Base-by-base conservation (phyloP, 1,140 invertebrate genomes). In the Drosophila trapezifrons region DNA sequence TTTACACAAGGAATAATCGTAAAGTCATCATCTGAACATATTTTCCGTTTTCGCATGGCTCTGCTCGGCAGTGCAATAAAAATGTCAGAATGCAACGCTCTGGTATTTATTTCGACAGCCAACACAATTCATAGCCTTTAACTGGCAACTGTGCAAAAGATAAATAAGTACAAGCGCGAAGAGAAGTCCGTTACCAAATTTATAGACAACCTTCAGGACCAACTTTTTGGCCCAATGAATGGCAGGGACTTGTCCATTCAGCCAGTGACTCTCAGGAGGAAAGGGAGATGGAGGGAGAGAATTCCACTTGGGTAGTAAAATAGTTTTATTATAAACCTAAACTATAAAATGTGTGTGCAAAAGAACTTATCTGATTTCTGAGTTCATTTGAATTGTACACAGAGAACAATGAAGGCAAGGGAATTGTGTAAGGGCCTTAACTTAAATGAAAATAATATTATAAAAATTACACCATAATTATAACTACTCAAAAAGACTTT, bases 121-220 rank as follows among this genome's bases (percentile, higher is more conserved):
- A 47, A 25, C 43, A 55, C 67, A 70, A 71, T 71, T 71, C 65
- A 71, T 71, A 45, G 67, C 66, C 56, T 40, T 71, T 69, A 52
- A 69, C 67, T 71, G 64, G 64, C 67, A 57, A 57, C 65, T 45
- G 65, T 47, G 67, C 49, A 57, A 69, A 52, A 71, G 51, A 71
- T 57, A 71, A 71, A 71, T 71, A 71, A 58, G 66, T 57, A 47
- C 51, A 38, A 58, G n/a, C 49, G 51, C 51, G 67, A 38, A 47
- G 64, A 45, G 43, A 38, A 40, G 66, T 37, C 51, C 51, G 51
- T 54, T 54, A 42, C 35, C 51, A 42, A 49, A 71, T 71, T 71
- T 71, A 71, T 71, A 66, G 69, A 49, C 65, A 71, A 71, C 69
- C 67, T 71, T 71, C 66, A 58, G 65, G 66, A 46, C 35, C 51